Base-by-base conservation (phyloP, 2,113 vertebrate species). In the Theristicus caerulescens region DNA sequence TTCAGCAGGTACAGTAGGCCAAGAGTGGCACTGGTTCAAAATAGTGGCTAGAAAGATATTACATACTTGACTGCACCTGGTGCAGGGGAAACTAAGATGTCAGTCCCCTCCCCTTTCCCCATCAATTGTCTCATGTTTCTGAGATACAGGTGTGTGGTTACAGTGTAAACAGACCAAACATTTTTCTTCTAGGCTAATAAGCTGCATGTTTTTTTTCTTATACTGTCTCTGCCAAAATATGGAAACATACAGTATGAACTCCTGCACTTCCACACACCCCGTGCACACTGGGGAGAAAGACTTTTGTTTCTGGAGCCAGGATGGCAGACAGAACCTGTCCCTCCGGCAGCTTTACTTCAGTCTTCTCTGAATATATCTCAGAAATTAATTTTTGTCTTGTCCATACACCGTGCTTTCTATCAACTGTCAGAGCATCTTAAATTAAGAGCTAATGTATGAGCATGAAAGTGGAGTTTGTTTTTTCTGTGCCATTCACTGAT, bases 1-100 rank as follows among this genome's bases (percentile, higher is more conserved):
- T 71, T 95, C 71, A 22, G 81, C 95, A 97, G 94, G 87, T 88
- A 94, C 94, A 71, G 92, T 64, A 79, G 89, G 92, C 95, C 86
- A 97, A 26, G 67, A 91, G 96, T 97, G 97, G 96, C 97, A 96
- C 91, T 1, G 88, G 52, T 92, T 96, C 97, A 97, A 96, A 92
- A 70, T 3, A 93, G 95, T 77, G 95, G 94, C 90, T 88, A 46
- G n/a, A 77, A 61, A 88, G 79, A 87, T 58, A 74, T 81, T 85
- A 11, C 96, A 92, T 73, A 76, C n/a, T 81, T 66, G 95, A 17
- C 82, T 96, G 96, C 94, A 97, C 93, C 97, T 97, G 96, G 95
- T 67, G 82, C 52, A 59, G 89, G 80, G 92, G 90, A 86, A 90
- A 82, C 88, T 46, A 82, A 96, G 94, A 42, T 94, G 69, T 91